A percentile compares a stretch with the other conserved stretches of the same genome.
Conservation (phyloP, 2,888 invertebrate genomes). For the Drosophila monieri region DNA sequence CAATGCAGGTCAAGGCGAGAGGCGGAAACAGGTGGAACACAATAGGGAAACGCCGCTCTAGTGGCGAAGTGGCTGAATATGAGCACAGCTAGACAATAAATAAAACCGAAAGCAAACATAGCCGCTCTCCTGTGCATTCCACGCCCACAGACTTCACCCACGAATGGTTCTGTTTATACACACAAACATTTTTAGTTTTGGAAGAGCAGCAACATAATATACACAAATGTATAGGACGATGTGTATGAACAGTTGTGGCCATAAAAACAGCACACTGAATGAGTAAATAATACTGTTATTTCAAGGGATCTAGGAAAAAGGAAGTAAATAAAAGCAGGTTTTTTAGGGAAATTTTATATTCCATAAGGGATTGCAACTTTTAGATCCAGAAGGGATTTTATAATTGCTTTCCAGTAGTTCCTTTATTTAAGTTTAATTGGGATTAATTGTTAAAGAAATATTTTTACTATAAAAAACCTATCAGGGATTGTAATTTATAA, state of each 20-base stretch:
- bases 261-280: conserved; percentile 7
- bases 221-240: conserved; percentile 17
- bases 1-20: conserved; percentile 59
- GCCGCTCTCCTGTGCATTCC: conserved; percentile 38
- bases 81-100: conserved; percentile 29
- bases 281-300: not conserved
- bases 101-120: conserved; percentile 42
- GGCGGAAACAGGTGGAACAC: conserved; percentile 33
- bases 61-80: conserved; percentile 11
- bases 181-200: conserved; percentile 49
- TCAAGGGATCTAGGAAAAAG: not conserved
- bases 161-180: conserved; percentile 37
- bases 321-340: not conserved
- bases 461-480: too few relatives aligned
- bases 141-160: conserved; percentile 35
- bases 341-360: not conserved
- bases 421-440: too few relatives aligned
- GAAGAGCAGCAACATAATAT: conserved; percentile 35
- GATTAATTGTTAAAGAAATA: too few relatives aligned
- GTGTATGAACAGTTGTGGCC: conserved; percentile 20
- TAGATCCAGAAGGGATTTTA: too few relatives aligned
- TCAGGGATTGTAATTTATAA: too few relatives aligned
- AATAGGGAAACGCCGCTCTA: conserved; percentile 1
- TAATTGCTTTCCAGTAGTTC: too few relatives aligned
- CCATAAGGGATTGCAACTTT: not conserved